These are phyloP conservation scores for Pan troglodytes DNA, from an alignment of 2,113 vertebrate species.

Conservation along the genomic window NHGRI_mPanTro3-v2.1_pri NC_072412.2:35661001-35661500, in stretches of 20 bases:
- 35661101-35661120: background rate
- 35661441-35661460: background rate
- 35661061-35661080: too few relatives aligned
- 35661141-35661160: background rate
- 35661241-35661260: background rate
- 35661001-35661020: background rate
- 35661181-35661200: background rate
- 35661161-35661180: background rate
- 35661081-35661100: too few relatives aligned
- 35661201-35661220: background rate
- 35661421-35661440: background rate
- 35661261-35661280: background rate
- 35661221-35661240: background rate
- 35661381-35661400: background rate
- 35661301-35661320: conserved; percentile 10
- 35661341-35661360: background rate
- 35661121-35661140: background rate
- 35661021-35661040: background rate
- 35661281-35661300: background rate
- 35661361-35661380: background rate
- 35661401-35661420: background rate
- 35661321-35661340: background rate
- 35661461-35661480: background rate
- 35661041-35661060: too few relatives aligned
- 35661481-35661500: background rate